Evolutionary conservation across 2,797 vertebrate species (phyloP).

Genomic region (Pristis pectinata): DNA sequence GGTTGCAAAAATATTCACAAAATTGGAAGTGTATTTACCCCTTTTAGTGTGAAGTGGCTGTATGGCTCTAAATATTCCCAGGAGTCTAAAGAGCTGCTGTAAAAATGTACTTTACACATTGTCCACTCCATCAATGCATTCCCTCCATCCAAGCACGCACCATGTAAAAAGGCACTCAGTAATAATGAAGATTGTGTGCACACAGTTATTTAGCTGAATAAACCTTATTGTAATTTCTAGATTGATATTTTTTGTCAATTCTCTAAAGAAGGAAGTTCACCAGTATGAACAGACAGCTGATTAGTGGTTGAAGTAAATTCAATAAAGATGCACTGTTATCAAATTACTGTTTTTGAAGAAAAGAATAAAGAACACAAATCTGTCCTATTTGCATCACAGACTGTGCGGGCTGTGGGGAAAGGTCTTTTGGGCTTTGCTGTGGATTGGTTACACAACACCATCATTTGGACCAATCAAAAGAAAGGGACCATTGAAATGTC

Average conservation of each 20-base stretch:
- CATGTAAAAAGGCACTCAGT: background rate
- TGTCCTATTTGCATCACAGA: slow-evolving; percentile 56
- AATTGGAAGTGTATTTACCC: background rate
- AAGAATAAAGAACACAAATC: background rate
- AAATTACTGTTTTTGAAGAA: background rate
- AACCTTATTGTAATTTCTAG: background rate
- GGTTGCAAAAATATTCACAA: background rate
- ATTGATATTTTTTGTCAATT: background rate
- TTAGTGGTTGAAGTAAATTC: background rate
- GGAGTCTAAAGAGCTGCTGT: background rate
- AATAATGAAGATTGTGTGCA: background rate
- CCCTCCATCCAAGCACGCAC: too few relatives aligned
- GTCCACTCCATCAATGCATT: background rate
- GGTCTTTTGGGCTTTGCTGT: slow-evolving; percentile 77
- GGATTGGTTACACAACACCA: slow-evolving; percentile 73
- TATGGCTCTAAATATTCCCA: background rate
- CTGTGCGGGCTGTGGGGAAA: slow-evolving; percentile 65
- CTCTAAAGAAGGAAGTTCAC: too few relatives aligned
- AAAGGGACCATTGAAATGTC: slow-evolving; percentile 73
- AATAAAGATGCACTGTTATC: background rate
- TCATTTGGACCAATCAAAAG: slow-evolving; percentile 73
- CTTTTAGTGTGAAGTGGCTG: background rate
- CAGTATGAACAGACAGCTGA: background rate
- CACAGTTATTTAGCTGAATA: background rate
- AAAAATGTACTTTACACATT: background rate